Conservation (phyloP, 2,113 vertebrate species). For the Forbesichthys papilliferus region DNA sequence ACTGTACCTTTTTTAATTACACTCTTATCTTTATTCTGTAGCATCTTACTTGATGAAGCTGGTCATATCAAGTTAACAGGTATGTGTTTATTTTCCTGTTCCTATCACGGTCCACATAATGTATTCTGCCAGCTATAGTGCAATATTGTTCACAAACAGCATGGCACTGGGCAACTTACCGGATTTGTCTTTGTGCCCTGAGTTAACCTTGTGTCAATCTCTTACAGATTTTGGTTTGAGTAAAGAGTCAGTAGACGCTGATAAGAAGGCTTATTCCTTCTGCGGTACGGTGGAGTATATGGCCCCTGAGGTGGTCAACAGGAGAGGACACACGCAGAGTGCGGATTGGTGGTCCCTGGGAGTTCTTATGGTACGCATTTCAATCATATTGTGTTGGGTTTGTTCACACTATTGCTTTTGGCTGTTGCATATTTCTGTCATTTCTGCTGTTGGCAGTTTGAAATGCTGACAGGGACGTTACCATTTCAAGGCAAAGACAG, state of each 20-base stretch:
- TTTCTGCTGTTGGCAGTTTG: slow-evolving; percentile 79
- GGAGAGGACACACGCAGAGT: slow-evolving; percentile 97
- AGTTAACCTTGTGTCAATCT: slow-evolving; percentile 13
- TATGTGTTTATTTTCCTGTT: slow-evolving; percentile 61
- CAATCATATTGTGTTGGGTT: not conserved
- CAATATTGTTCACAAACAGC: too few species aligned
- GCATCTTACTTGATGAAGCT: slow-evolving; percentile 99
- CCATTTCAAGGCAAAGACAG: slow-evolving; percentile 98
- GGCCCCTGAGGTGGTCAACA: slow-evolving; percentile 98
- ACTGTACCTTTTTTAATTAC: too few species aligned
- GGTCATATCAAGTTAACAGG: slow-evolving; percentile 99
- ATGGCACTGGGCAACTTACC: too few species aligned
- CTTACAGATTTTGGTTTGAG: slow-evolving; percentile 95
- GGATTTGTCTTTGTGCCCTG: too few species aligned
- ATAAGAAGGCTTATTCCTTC: slow-evolving; percentile 98
- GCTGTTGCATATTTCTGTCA: not conserved
- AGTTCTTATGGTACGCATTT: slow-evolving; percentile 88
- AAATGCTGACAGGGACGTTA: slow-evolving; percentile 95
- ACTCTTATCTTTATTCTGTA: slow-evolving; percentile 87
- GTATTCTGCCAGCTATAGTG: not conserved
- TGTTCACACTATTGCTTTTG: not conserved
- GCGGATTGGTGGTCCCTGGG: slow-evolving; percentile 99
- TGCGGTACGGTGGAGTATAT: slow-evolving; percentile 99
- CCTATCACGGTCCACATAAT: not conserved
- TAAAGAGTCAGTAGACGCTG: slow-evolving; percentile 98